These are phyloP conservation scores for Lipotes vexillifer DNA, from an alignment of 2,113 vertebrate genomes.

Conservation along the genomic window DNA sequence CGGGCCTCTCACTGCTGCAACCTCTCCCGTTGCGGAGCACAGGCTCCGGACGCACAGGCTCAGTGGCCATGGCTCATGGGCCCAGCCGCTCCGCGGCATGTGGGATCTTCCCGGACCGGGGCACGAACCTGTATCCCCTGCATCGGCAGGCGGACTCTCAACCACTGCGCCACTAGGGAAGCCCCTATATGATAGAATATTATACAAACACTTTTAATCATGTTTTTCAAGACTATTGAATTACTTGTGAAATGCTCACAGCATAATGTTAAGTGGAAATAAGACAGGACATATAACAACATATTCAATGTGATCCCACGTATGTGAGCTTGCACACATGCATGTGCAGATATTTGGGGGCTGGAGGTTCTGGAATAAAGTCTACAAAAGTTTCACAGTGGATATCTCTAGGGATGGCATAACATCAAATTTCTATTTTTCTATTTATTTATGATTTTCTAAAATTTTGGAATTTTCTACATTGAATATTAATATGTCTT, in stretches of 20 bases:
- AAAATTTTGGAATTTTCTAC: neutral
- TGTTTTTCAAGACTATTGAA: neutral
- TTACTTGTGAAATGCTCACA: neutral
- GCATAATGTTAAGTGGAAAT: neutral
- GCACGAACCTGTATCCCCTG: too few relatives aligned
- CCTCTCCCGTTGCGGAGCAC: too few relatives aligned
- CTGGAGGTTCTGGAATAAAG: neutral
- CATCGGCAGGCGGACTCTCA: too few relatives aligned
- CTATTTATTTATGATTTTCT: neutral
- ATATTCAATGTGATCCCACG: neutral
- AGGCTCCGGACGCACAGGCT: too few relatives aligned
- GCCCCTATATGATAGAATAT: neutral
- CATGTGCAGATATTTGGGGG: neutral
- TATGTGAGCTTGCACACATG: neutral
- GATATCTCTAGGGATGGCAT: neutral
- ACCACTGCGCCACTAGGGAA: too few relatives aligned
- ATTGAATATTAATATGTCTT: neutral
- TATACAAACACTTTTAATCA: neutral
- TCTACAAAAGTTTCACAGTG: neutral
- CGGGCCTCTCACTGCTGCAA: too few relatives aligned
- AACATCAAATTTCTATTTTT: neutral
- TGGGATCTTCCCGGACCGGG: too few relatives aligned
- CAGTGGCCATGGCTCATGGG: rapidly evolving
- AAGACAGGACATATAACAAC: neutral
- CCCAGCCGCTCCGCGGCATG: too few relatives aligned